Evolutionary conservation across 2,888 invertebrate genomes (phyloP).

Genomic region (Phymatocera aterrima): DNA sequence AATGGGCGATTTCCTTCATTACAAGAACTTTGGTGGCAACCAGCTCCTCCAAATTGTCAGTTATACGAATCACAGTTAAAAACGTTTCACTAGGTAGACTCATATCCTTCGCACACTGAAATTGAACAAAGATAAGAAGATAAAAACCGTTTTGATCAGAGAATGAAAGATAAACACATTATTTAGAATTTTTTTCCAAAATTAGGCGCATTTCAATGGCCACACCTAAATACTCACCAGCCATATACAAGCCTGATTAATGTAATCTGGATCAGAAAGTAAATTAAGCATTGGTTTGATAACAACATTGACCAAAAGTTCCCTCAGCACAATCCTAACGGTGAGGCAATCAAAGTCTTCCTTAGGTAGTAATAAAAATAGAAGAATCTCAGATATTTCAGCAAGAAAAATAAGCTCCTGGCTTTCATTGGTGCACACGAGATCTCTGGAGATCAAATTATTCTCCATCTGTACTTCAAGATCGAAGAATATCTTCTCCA

Average conservation of each 20-base stretch:
- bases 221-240: constrained; percentile 80
- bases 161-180: too few species aligned
- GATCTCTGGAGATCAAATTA: constrained; percentile 86
- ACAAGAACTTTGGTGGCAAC: constrained; percentile 88
- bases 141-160: too few species aligned
- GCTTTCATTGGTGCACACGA: constrained; percentile 84
- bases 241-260: constrained; percentile 93
- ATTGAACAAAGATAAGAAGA: constrained; percentile 58
- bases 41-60: constrained; percentile 89
- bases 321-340: constrained; percentile 85
- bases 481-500: constrained; percentile 91
- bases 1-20: constrained; percentile 86
- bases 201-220: too few species aligned
- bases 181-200: too few species aligned
- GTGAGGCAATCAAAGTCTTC: constrained; percentile 91
- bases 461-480: constrained; percentile 92
- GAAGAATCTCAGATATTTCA: constrained; percentile 88
- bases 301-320: constrained; percentile 85
- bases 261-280: constrained; percentile 92
- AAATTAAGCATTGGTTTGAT: constrained; percentile 84
- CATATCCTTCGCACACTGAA: constrained; percentile 86
- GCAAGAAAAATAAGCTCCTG: constrained; percentile 86
- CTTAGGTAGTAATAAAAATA: constrained; percentile 89
- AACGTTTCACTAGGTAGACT: constrained; percentile 90
- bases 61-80: constrained; percentile 87